Evolutionary conservation across 1,140 invertebrate genomes (phyloP).

Genomic region (Hesperophylax magnus): DNA sequence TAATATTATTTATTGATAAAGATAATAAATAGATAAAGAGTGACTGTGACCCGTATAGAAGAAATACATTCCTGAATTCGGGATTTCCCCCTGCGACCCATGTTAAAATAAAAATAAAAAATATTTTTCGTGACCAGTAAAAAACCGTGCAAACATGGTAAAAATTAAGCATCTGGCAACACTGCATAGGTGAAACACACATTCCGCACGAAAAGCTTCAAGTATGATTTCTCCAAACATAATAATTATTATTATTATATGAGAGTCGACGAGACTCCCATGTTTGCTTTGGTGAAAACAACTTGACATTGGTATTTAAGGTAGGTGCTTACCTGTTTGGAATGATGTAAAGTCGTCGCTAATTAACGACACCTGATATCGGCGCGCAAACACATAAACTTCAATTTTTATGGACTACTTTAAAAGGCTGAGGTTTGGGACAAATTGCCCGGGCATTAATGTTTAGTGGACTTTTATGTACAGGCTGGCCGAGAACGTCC

Average conservation of each 20-base stretch:
- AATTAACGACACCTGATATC: constrained; percentile 30
- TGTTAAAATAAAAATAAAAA: no score
- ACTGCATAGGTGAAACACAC: no score
- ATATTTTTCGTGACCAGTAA: no score
- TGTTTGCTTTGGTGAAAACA: not conserved
- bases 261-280: not conserved
- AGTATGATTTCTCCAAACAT: not conserved
- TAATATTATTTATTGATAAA: no score
- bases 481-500: not conserved
- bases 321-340: constrained; percentile 6
- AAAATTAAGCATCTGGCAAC: no score
- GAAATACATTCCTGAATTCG: no score
- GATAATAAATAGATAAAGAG: no score
- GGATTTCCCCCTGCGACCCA: no score
- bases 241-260: not conserved
- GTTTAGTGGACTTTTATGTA: constrained; percentile 8
- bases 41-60: no score
- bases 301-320: not conserved
- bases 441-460: constrained; percentile 17
- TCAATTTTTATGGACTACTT: constrained; percentile 21
- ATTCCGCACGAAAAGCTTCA: no score
- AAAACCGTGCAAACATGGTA: no score
- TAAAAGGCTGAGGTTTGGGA: constrained; percentile 13
- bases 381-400: constrained; percentile 29
- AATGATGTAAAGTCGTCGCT: constrained; percentile 23